These are phyloP conservation scores for Prunella fulvescens DNA, from an alignment of 2,113 vertebrate species.

Conservation along the genomic window DNA sequence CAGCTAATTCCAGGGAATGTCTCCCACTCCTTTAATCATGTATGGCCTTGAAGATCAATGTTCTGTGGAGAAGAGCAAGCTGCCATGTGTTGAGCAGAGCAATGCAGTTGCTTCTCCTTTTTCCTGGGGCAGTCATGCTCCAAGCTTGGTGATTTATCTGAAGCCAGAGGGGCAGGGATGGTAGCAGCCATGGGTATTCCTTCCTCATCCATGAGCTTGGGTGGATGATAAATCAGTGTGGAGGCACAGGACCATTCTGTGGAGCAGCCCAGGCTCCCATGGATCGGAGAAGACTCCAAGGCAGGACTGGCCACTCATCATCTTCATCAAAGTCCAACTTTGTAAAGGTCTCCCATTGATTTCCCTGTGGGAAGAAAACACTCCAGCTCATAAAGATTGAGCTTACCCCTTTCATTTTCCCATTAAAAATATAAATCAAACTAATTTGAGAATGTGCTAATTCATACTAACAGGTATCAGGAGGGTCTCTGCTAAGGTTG, in stretches of 20 bases:
- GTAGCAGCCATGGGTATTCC: not conserved
- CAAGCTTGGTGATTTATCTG: not conserved
- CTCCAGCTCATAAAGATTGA: not conserved
- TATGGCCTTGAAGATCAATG: not conserved
- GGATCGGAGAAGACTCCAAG: rapidly evolving
- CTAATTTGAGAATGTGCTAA: not conserved
- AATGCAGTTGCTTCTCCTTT: not conserved
- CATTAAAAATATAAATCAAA: not conserved
- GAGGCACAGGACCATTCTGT: not conserved
- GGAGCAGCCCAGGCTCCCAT: not conserved
- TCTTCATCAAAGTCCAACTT: not conserved
- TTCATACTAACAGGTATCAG: not conserved
- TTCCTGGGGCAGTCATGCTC: not conserved
- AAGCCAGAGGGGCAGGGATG: not conserved
- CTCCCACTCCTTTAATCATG: not conserved
- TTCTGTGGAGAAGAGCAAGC: not conserved
- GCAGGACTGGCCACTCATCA: not conserved
- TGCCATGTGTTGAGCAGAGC: not conserved
- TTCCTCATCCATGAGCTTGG: not conserved
- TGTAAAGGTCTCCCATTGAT: not conserved
- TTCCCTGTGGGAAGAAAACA: not conserved
- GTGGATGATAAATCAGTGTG: rapidly evolving
- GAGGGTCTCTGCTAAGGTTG: not conserved
- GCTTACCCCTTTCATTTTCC: not conserved
- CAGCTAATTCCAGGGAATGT: not conserved